Conservation (phyloP, 2,113 vertebrate genomes). For the Entosphenus tridentatus region DNA sequence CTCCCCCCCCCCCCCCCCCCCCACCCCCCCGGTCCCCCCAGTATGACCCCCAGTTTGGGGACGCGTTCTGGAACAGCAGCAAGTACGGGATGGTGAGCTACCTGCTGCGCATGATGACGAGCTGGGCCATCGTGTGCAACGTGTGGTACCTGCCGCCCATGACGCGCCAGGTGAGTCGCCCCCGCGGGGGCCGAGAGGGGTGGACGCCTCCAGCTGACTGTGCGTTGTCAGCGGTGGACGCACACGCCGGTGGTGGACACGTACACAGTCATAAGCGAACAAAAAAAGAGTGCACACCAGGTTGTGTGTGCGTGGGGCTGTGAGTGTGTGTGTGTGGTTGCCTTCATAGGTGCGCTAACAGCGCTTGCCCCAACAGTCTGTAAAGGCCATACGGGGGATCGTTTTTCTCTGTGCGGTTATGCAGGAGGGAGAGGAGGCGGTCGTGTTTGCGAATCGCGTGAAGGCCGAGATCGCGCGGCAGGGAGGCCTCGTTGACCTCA, state of each 20-base stretch:
- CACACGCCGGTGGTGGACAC: too few species aligned
- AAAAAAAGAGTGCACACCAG: too few species aligned
- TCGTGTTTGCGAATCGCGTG: slow-evolving; percentile 71
- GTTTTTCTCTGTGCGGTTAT: slow-evolving; percentile 10
- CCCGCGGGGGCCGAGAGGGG: too few species aligned
- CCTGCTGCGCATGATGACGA: slow-evolving; percentile 71
- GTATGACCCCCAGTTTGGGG: slow-evolving; percentile 83
- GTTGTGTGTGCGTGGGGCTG: not conserved
- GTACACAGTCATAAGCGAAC: too few species aligned
- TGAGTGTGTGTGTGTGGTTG: not conserved
- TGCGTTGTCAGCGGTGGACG: too few species aligned
- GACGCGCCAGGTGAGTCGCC: slow-evolving; percentile 40
- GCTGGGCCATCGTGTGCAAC: slow-evolving; percentile 84
- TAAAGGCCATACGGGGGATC: not conserved
- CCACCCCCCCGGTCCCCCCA: slow-evolving; percentile 14
- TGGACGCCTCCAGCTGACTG: too few species aligned
- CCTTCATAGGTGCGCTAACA: not conserved
- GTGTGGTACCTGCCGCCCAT: slow-evolving; percentile 89
- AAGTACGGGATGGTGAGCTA: slow-evolving; percentile 74
- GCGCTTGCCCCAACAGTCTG: not conserved
- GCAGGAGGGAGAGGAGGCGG: slow-evolving; percentile 61
- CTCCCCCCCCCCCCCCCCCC: slow-evolving; percentile 2
- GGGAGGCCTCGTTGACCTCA: slow-evolving; percentile 65
- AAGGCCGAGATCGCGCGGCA: slow-evolving; percentile 57
- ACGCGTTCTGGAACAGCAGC: slow-evolving; percentile 87